Percentiles rank a stretch among this genome's conserved stretches.
Conservation (phyloP, 2,113 vertebrate genomes). For the Laticauda laticaudata region DNA sequence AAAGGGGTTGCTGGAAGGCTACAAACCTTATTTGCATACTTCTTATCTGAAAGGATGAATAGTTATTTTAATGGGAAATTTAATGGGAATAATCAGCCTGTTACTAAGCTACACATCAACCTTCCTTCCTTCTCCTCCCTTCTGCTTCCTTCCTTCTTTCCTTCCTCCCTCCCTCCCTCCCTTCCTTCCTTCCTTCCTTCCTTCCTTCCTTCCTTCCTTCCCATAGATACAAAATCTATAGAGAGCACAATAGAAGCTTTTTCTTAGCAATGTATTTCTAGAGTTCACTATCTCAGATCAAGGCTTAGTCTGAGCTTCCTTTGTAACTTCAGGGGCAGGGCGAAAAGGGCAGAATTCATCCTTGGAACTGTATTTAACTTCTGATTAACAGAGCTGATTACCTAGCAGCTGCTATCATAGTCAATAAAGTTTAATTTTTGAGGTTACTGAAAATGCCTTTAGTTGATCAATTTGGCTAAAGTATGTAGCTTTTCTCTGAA, state of each 20-base stretch:
- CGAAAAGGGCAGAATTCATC: not conserved
- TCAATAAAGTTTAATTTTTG: not conserved
- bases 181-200: not conserved
- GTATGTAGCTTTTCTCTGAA: not conserved
- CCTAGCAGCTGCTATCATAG: not conserved
- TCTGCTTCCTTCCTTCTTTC: not conserved
- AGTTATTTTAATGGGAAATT: not conserved
- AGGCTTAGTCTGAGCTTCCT: not conserved
- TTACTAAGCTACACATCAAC: not conserved
- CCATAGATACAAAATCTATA: not conserved
- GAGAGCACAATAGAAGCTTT: not conserved
- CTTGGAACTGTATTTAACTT: not conserved
- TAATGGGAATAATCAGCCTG: conserved; percentile 15
- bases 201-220: not conserved
- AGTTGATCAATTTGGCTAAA: not conserved
- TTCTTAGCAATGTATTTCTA: not conserved
- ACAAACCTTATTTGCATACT: conserved; percentile 21
- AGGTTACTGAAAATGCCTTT: not conserved
- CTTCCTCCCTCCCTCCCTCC: not conserved
- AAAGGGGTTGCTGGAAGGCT: conserved; percentile 24
- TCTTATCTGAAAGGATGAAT: conserved; percentile 12
- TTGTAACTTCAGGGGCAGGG: not conserved
- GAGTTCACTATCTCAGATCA: not conserved
- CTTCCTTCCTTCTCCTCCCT: not conserved
- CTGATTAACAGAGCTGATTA: not conserved